Base-by-base conservation (phyloP, 1,140 invertebrate species). In the Drosophila albomicans region DNA sequence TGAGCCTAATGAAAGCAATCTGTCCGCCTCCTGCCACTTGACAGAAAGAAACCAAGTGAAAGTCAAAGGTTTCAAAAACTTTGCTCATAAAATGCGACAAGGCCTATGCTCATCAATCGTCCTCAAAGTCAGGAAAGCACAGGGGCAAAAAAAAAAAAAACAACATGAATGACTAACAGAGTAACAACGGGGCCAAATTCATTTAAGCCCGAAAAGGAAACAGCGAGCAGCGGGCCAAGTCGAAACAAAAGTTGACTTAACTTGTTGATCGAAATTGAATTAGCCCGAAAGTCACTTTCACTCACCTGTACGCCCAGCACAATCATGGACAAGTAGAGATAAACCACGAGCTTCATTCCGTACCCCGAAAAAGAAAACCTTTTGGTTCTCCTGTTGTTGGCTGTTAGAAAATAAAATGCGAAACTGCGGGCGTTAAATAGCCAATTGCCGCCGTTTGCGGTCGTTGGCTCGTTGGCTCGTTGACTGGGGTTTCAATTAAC, bases 281-380 rank as follows among this genome's bases (percentile, higher is more conserved):
- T 75, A 82, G 57, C 16, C 61, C 58, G 10, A 51, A 20, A 38
- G n/a, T 32, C 3, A 25, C 10, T 11, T 32, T 45, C 4, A 91
- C 91, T 92, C 57, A 92, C 91, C 91, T 92, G 88, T 13, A 84
- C 91, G 57, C 87, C 80, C 28, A 92, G 75, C 63, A 92, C 81
- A 78, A 92, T 84, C 77, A 92, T 82, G 32, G 87, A 86, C 58
- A 92, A 74, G 49, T 80, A 87, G 52, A 88, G 56, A 66, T 87
- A 87, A 48, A 87, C 84, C 51, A 84, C 84, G 59, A 87, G 81
- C 70, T 87, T 87, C 84, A 87, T 87, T 48, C 65, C 59, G 73
- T 13, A 8, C 7, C 32, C 35, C 8, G 2, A 38, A 61, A 45
- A 25, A 20, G 16, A 20, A 25, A 25, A 25, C 20, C 43, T 51